Base-by-base conservation (phyloP, 2,113 vertebrate species). In the Pimephales promelas region DNA sequence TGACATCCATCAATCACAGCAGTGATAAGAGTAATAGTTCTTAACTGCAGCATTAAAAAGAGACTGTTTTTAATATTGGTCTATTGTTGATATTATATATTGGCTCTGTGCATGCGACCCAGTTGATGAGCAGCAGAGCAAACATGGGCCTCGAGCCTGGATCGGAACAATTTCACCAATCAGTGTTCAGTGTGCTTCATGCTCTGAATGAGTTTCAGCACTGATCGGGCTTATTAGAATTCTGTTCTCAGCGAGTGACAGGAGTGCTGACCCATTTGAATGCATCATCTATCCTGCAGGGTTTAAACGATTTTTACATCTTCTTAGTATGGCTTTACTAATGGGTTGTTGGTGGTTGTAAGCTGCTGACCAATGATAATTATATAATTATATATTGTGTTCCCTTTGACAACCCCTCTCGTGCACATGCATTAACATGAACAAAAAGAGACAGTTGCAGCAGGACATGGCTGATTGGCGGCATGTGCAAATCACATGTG, bases 401-500 rank as follows among this genome's bases (percentile, higher is more conserved):
- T 81, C 62, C n/a, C 36, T 56, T 77, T 61, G 31, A 28, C 20
- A 68, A 47, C 24, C 62, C 40, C 70, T 20, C 14, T 16, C 3
- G 28, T 16, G 5, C 4, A 3, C 24, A 43, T 0, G 24, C 28
- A 52, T 10, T 36, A 18, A 26, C 28, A 26, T n/a, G 54, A 6
- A 61, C 24, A 62, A 45, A 73, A 52, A 73, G n/a, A 70, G 4
- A 82, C 8, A 57, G n/a, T 28, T 45, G 24, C n/a, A 59, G 24
- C n/a, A 59, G 36, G 61, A 62, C 54, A 75, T 56, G 73, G 61
- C 16, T 82, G 22, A 77, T 57, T 59, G 66, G 18, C n/a, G 43
- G 59, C 86, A 87, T 84, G 62, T 62, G 83, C 79, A 49, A 26
- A 64, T 87, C 86, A 88, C 62, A 74, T 61, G 68, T 62, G 62